These are phyloP conservation scores for Perdix hodgsoniae DNA, from an alignment of 2,797 vertebrate species.

Conservation along the genomic window DNA sequence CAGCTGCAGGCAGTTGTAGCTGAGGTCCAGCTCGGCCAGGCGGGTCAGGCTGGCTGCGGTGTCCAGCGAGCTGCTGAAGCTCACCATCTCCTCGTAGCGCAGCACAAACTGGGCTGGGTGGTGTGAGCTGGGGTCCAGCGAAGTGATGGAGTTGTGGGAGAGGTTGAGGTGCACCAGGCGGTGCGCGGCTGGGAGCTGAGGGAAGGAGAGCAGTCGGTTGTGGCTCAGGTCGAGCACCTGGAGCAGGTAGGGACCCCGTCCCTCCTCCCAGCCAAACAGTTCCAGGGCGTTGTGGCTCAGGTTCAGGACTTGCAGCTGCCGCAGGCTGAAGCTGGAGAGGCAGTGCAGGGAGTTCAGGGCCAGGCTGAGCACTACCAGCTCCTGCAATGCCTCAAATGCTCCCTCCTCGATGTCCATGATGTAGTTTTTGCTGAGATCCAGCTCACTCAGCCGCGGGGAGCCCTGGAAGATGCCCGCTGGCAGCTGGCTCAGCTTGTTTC, in stretches of 20 bases:
- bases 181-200: slow-evolving; percentile 78
- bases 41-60: slow-evolving; percentile 53
- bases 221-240: slow-evolving; percentile 83
- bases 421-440: slow-evolving; percentile 81
- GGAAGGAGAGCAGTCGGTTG: slow-evolving; percentile 85
- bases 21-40: slow-evolving; percentile 82
- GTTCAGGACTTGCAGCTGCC: slow-evolving; percentile 82
- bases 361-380: slow-evolving; percentile 79
- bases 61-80: neutral
- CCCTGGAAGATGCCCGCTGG: slow-evolving; percentile 76
- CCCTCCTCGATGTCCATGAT: slow-evolving; percentile 82
- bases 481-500: slow-evolving; percentile 81
- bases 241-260: slow-evolving; percentile 74
- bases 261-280: slow-evolving; percentile 77
- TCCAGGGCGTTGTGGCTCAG: slow-evolving; percentile 83
- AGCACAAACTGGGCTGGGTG: slow-evolving; percentile 27
- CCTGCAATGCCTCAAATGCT: slow-evolving; percentile 78
- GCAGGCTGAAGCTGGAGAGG: slow-evolving; percentile 85
- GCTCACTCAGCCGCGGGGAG: slow-evolving; percentile 61
- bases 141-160: slow-evolving; percentile 81
- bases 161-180: slow-evolving; percentile 81
- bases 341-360: slow-evolving; percentile 82
- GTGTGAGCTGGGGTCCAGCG: slow-evolving; percentile 67
- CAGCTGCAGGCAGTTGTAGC: slow-evolving; percentile 81
- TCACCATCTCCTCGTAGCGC: slow-evolving; percentile 72